phyloP scores from a whole-genome alignment of 2,888 invertebrate genomes.

The Sminthurinus aureus region DNA sequence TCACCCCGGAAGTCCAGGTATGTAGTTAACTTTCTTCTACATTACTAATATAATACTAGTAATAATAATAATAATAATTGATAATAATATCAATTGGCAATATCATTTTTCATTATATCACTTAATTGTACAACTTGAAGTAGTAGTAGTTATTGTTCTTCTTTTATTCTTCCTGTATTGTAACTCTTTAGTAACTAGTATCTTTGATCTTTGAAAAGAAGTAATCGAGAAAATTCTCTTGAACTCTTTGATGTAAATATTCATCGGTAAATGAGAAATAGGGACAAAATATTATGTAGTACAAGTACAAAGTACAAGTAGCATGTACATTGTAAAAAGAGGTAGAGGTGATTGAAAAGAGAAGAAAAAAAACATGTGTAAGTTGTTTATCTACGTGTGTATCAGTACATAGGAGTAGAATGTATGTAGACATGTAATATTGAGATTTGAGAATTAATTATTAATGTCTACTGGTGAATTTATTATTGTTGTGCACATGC shows the following conservation, averaged over 20 bases:
- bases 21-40: background rate
- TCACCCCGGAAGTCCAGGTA: constrained; percentile 47
- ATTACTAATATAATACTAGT: background rate
- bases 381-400: background rate
- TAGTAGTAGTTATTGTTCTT: constrained; percentile 11
- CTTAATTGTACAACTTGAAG: no score
- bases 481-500: no score
- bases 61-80: constrained; percentile 13
- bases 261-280: no score
- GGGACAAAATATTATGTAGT: no score
- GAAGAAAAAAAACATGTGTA: background rate
- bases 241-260: no score
- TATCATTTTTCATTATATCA: no score
- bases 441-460: constrained; percentile 4
- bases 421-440: constrained; percentile 1
- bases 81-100: no score
- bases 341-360: background rate
- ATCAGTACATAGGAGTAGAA: background rate
- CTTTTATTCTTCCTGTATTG: constrained; percentile 3
- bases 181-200: background rate
- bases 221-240: no score
- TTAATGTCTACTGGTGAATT: background rate
- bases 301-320: no score
- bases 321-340: background rate
- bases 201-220: no score